Evolutionary conservation across 2,113 vertebrate genomes (phyloP).

Genomic region (Rhea americana): DNA sequence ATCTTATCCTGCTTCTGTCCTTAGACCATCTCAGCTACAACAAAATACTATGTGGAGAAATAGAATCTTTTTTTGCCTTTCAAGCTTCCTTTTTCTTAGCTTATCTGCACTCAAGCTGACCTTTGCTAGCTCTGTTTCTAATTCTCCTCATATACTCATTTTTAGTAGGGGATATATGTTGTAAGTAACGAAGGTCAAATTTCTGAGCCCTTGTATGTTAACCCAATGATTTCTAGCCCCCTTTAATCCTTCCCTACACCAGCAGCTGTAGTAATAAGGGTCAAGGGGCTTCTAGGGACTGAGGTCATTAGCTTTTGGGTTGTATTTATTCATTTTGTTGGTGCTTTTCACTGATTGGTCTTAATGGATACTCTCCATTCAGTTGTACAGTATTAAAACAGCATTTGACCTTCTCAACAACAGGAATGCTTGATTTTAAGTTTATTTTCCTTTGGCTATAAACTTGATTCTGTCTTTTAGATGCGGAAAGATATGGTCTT

Average conservation of each 20-base stretch:
- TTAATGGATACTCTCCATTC: conserved; percentile 54
- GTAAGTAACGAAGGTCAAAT: conserved; percentile 80
- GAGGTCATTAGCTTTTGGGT: conserved; percentile 74
- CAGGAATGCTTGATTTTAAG: background rate
- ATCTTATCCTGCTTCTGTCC: background rate
- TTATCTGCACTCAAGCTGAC: conserved; percentile 77
- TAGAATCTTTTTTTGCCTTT: conserved; percentile 46
- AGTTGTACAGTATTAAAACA: conserved; percentile 18
- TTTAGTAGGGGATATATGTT: conserved; percentile 76
- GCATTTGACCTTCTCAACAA: conserved; percentile 37
- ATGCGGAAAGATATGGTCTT: background rate
- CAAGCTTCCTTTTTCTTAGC: conserved; percentile 63
- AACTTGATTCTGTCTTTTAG: background rate
- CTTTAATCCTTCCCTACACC: conserved; percentile 79
- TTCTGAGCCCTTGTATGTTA: conserved; percentile 75
- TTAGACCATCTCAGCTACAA: background rate
- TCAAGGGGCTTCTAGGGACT: conserved; percentile 70
- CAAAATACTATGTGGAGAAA: conserved; percentile 1
- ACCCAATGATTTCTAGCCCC: conserved; percentile 76
- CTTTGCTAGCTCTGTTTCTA: conserved; percentile 79
- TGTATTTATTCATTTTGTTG: conserved; percentile 73
- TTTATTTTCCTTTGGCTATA: conserved; percentile 10
- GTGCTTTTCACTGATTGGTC: conserved; percentile 45
- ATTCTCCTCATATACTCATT: conserved; percentile 78
- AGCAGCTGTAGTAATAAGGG: conserved; percentile 78